A percentile compares a stretch with the other conserved stretches of the same genome.
phyloP scores from a whole-genome alignment of 1,140 invertebrate genomes.

The Orussus abietinus region DNA sequence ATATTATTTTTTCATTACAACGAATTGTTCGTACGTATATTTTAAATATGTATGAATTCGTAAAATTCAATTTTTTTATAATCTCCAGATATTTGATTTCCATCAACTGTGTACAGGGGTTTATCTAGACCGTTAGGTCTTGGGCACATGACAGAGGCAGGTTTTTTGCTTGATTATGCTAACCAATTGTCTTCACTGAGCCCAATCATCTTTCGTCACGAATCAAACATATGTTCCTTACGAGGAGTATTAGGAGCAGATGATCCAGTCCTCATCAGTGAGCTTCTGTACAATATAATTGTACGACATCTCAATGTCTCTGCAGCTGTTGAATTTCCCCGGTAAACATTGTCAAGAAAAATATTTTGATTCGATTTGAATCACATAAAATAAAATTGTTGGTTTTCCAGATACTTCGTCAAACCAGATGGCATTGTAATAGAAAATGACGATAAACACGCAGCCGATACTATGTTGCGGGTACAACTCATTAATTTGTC shows the following conservation, averaged over 20 bases:
- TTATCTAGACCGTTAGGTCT: constrained; percentile 34
- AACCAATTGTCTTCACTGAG: constrained; percentile 33
- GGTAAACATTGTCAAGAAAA: constrained; percentile 28
- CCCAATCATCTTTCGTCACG: constrained; percentile 38
- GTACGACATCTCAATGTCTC: constrained; percentile 38
- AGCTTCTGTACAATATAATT: constrained; percentile 45
- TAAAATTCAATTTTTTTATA: constrained; percentile 6
- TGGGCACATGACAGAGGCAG: constrained; percentile 32
- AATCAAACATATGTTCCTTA: constrained; percentile 29
- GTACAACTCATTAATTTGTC: constrained; percentile 29
- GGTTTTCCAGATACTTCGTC: constrained; percentile 36
- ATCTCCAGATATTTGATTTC: too few relatives aligned
- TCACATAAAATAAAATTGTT: constrained; percentile 10
- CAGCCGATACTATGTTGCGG: constrained; percentile 27
- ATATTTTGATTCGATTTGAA: constrained; percentile 5
- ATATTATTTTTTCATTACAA: too few relatives aligned
- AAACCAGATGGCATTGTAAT: constrained; percentile 31
- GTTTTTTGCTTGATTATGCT: constrained; percentile 35
- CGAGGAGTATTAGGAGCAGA: constrained; percentile 39
- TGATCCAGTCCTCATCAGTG: constrained; percentile 34
- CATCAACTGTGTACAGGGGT: too few relatives aligned
- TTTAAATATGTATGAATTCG: neutral
- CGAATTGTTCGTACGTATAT: too few relatives aligned
- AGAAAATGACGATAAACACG: constrained; percentile 37
- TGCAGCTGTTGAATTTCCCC: constrained; percentile 40